Conservation (phyloP, 2,888 invertebrate species). For the Caenorhabditis angaria region DNA sequence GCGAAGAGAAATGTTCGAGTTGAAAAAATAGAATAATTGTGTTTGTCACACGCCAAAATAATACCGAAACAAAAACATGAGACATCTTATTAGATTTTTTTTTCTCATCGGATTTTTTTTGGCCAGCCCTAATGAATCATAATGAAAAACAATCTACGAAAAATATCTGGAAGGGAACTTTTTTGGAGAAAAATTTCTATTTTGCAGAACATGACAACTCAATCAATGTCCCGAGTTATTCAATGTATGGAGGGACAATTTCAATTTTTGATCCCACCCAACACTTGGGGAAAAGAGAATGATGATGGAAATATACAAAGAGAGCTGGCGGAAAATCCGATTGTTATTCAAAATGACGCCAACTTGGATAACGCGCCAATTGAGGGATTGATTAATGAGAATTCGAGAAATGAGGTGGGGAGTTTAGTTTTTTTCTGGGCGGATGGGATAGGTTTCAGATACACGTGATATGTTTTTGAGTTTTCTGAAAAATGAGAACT, state of each 20-base stretch:
- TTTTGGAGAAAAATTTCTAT: background rate
- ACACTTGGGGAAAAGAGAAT: slow-evolving; percentile 20
- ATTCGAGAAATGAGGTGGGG: slow-evolving; percentile 23
- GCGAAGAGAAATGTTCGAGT: too few species aligned
- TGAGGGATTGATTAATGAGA: slow-evolving; percentile 18
- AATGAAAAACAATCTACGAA: background rate
- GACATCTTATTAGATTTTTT: slow-evolving; percentile 1
- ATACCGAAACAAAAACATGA: background rate
- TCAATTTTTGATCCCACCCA: slow-evolving; percentile 13
- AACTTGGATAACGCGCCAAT: background rate
- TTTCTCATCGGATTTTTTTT: too few species aligned
- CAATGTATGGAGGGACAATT: slow-evolving; percentile 45
- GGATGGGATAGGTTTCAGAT: too few species aligned
- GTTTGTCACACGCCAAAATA: background rate
- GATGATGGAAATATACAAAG: slow-evolving; percentile 31
- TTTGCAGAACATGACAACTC: slow-evolving; percentile 46
- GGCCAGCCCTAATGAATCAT: too few species aligned
- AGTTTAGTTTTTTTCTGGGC: background rate
- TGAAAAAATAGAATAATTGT: background rate
- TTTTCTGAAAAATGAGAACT: too few species aligned
- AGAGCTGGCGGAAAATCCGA: slow-evolving; percentile 15
- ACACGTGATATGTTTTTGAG: too few species aligned
- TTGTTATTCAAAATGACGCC: slow-evolving; percentile 16
- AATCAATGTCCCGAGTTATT: slow-evolving; percentile 26
- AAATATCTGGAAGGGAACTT: background rate